phyloP scores from a whole-genome alignment of 2,113 vertebrate species.

The Eonycteris spelaea region DNA sequence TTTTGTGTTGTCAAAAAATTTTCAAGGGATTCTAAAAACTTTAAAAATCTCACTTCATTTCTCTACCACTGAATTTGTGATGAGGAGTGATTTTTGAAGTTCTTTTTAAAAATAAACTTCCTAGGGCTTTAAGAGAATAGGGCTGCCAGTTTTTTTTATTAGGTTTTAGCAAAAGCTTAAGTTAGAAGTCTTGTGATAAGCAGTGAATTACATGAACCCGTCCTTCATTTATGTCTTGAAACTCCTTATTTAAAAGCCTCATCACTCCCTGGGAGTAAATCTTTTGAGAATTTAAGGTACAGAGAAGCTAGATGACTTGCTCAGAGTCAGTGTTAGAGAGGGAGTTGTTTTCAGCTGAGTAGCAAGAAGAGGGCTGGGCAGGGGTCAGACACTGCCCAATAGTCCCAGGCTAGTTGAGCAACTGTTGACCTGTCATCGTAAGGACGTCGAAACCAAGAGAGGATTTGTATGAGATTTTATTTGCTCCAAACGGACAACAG shows the following conservation, averaged over 20 bases:
- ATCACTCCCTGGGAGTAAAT: not conserved
- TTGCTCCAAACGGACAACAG: not conserved
- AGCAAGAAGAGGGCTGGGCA: not conserved
- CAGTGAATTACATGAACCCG: not conserved
- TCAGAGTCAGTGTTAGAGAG: not conserved
- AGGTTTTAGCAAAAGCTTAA: not conserved
- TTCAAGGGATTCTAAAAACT: not conserved
- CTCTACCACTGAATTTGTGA: not conserved
- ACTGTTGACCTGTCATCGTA: not conserved
- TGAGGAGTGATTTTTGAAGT: not conserved
- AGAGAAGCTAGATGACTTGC: not conserved
- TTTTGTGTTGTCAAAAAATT: not conserved
- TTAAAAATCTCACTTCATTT: not conserved
- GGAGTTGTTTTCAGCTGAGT: not conserved
- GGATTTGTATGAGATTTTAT: not conserved
- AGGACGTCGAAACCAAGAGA: not conserved
- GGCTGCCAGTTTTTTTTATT: not conserved
- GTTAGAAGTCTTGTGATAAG: not conserved
- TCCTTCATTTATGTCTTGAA: not conserved
- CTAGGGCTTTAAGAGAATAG: not conserved
- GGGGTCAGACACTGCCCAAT: fast-evolving
- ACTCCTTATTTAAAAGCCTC: not conserved
- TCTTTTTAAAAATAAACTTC: not conserved
- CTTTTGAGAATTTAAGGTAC: not conserved
- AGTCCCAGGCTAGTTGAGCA: not conserved